These are phyloP conservation scores for Eufriesea mexicana DNA, from an alignment of 1,140 invertebrate genomes.

Conservation along the genomic window DNA sequence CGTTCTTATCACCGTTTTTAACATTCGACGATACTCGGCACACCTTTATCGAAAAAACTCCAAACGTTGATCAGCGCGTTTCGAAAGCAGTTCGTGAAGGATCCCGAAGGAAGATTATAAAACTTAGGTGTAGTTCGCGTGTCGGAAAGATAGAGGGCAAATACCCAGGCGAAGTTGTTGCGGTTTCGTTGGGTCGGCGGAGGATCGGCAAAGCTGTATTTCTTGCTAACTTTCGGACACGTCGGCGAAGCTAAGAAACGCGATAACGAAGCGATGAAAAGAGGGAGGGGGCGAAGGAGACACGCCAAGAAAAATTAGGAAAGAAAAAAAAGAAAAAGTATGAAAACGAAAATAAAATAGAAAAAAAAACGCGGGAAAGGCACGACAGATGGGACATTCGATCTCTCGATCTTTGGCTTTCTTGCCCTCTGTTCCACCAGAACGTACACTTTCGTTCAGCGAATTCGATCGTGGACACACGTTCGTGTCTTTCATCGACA, in stretches of 20 bases:
- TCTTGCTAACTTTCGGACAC: conserved; percentile 23
- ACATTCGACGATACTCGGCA: not conserved
- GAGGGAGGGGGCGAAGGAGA: not conserved
- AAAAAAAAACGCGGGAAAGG: not conserved
- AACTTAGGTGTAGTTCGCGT: conserved; percentile 21
- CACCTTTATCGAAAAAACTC: not conserved
- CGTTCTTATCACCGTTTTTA: not conserved
- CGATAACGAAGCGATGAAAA: not conserved
- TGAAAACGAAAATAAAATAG: conserved; percentile 2
- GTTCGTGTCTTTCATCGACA: not conserved
- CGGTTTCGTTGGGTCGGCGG: too few relatives aligned
- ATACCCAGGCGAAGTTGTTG: not conserved
- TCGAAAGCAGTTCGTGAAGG: not conserved
- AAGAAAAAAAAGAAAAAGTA: not conserved
- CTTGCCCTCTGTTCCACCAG: not conserved
- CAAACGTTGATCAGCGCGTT: not conserved
- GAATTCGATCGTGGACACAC: conserved; percentile 5
- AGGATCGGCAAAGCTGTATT: not conserved
- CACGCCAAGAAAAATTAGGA: not conserved
- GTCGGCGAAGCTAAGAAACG: not conserved
- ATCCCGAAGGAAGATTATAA: conserved; percentile 6
- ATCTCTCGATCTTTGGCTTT: not conserved
- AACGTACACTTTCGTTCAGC: not conserved
- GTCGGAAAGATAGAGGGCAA: conserved; percentile 14
- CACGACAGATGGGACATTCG: not conserved